phyloP scores from a whole-genome alignment of 2,888 invertebrate genomes.

The Agriopis marginaria region DNA sequence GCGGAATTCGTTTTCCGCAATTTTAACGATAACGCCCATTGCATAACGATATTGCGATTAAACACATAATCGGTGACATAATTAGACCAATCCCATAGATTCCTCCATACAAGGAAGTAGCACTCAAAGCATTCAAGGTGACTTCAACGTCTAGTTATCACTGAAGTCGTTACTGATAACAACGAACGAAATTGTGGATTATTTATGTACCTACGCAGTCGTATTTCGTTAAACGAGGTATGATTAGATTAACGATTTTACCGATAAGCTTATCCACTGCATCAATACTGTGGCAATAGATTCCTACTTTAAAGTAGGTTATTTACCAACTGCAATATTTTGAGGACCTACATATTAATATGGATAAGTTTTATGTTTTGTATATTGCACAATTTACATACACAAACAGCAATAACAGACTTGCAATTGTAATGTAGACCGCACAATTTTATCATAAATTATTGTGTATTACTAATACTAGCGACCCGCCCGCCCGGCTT shows the following conservation, averaged over 20 bases:
- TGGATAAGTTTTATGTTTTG: too few relatives aligned
- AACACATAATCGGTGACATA: constrained; percentile 29
- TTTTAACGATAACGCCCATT: constrained; percentile 26
- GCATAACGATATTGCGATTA: constrained; percentile 30
- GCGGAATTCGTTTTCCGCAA: constrained; percentile 26
- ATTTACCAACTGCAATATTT: too few relatives aligned
- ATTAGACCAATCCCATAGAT: constrained; percentile 26
- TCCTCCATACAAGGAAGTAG: constrained; percentile 22
- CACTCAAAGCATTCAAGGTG: constrained; percentile 29
- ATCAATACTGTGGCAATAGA: constrained; percentile 7
- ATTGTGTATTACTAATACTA: too few relatives aligned
- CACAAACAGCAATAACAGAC: too few relatives aligned
- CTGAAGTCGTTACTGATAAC: constrained; percentile 21
- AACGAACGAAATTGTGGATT: constrained; percentile 26
- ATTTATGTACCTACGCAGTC: constrained; percentile 31
- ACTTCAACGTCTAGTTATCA: constrained; percentile 3
- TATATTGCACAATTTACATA: too few relatives aligned
- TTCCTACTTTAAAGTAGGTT: constrained; percentile 6
- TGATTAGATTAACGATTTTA: constrained; percentile 66
- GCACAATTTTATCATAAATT: too few relatives aligned
- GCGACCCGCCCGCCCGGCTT: too few relatives aligned
- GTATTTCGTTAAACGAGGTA: constrained; percentile 55
- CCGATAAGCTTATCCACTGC: constrained; percentile 42
- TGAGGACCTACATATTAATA: too few relatives aligned
- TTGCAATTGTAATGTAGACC: too few relatives aligned